Percentiles rank a stretch among this genome's conserved stretches.
Conservation (phyloP, 1,140 invertebrate species). For the Mylabris phalerata region DNA sequence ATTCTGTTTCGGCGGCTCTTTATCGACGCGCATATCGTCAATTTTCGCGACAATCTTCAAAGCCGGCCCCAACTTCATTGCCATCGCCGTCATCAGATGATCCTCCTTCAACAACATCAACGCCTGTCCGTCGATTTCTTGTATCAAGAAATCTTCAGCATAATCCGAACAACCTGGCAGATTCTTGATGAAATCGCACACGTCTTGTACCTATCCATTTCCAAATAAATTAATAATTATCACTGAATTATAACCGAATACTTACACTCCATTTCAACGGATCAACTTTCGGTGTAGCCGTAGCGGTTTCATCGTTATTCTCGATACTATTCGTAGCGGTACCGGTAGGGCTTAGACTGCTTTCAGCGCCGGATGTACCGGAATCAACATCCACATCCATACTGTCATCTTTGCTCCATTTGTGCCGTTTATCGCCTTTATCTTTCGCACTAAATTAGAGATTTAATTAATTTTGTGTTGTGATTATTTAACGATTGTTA, state of each 20-base stretch:
- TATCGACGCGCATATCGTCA: slow-evolving; percentile 64
- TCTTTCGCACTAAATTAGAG: slow-evolving; percentile 28
- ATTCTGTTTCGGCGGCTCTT: slow-evolving; percentile 37
- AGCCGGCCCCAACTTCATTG: slow-evolving; percentile 90
- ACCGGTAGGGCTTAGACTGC: slow-evolving; percentile 39
- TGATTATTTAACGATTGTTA: slow-evolving; percentile 25
- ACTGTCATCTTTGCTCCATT: slow-evolving; percentile 43
- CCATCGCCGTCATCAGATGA: slow-evolving; percentile 90
- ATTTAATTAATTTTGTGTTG: slow-evolving; percentile 3
- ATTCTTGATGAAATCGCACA: slow-evolving; percentile 79
- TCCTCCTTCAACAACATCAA: slow-evolving; percentile 90
- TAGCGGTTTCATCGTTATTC: slow-evolving; percentile 40
- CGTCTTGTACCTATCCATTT: slow-evolving; percentile 56
- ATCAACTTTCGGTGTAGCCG: slow-evolving; percentile 49
- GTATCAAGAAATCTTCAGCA: slow-evolving; percentile 89
- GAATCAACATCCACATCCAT: slow-evolving; percentile 47
- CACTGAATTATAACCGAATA: slow-evolving; percentile 13
- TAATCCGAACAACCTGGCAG: slow-evolving; percentile 86
- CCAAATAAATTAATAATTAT: background rate
- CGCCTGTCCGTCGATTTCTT: slow-evolving; percentile 95
- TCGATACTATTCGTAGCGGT: slow-evolving; percentile 27
- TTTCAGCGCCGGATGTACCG: slow-evolving; percentile 43
- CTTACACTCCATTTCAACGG: slow-evolving; percentile 70
- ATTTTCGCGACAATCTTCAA: slow-evolving; percentile 89
- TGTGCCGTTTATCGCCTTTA: slow-evolving; percentile 30